Conservation (phyloP, 2,113 vertebrate genomes). For the Megaceryle maxima region DNA sequence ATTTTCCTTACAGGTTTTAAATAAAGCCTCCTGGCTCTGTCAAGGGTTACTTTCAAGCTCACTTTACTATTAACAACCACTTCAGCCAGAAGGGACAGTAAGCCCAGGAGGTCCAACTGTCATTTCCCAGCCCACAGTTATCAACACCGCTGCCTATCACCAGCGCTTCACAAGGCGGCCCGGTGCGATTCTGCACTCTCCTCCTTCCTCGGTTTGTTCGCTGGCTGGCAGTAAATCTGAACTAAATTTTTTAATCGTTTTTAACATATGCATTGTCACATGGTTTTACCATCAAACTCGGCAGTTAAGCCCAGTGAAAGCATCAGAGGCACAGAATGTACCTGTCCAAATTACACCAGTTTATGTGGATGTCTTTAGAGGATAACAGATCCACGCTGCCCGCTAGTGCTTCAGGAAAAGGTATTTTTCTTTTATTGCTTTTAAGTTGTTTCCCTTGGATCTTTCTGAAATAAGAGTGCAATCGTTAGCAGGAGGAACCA, state of each 20-base stretch:
- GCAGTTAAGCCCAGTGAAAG: background rate
- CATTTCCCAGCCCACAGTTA: background rate
- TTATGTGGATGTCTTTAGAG: background rate
- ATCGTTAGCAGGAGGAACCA: background rate
- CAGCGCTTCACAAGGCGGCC: background rate
- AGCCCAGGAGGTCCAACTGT: background rate
- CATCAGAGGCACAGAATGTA: background rate
- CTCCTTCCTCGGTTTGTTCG: background rate
- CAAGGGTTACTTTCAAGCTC: background rate
- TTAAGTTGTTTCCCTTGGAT: background rate
- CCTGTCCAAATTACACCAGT: background rate
- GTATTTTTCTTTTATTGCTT: background rate
- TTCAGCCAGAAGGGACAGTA: background rate
- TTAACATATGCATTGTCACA: background rate
- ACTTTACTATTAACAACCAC: background rate
- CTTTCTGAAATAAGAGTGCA: background rate
- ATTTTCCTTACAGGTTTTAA: background rate
- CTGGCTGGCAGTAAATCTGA: background rate
- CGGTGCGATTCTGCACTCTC: background rate
- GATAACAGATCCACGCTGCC: background rate
- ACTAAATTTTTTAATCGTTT: background rate
- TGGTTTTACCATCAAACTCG: background rate
- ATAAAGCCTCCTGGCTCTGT: background rate
- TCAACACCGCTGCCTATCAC: rapidly evolving
- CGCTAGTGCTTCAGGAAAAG: background rate